Evolutionary conservation across 2,797 vertebrate genomes (phyloP).

Genomic region (Rhinatrema bivittatum): DNA sequence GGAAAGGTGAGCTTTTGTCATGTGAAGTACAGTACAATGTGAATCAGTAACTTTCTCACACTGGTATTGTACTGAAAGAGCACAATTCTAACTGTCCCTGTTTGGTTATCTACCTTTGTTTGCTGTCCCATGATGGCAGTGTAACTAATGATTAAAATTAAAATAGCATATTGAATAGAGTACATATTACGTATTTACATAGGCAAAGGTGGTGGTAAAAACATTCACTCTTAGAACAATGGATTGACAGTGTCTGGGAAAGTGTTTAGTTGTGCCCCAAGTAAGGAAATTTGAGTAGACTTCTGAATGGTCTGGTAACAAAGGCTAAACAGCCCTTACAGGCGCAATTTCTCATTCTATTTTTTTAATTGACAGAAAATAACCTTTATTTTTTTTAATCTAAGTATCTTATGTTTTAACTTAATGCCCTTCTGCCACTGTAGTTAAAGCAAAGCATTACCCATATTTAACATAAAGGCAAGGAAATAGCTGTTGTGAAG

Average conservation of each 20-base stretch:
- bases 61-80: constrained; percentile 44
- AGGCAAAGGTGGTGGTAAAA: constrained; percentile 24
- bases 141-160: constrained; percentile 55
- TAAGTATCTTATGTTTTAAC: too few species aligned
- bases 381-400: too few species aligned
- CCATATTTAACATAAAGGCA: too few species aligned
- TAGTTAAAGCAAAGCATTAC: too few species aligned
- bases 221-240: constrained; percentile 21
- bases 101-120: constrained; percentile 60
- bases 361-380: too few species aligned
- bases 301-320: constrained; percentile 1
- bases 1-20: constrained; percentile 57
- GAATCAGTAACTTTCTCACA: constrained; percentile 67
- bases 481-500: too few species aligned
- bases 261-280: not conserved
- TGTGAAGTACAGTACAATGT: constrained; percentile 15
- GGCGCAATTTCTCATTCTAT: too few species aligned
- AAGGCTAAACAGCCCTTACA: too few species aligned
- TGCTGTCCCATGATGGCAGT: constrained; percentile 56
- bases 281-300: constrained; percentile 3
- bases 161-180: constrained; percentile 53
- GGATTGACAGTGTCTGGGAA: not conserved
- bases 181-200: constrained; percentile 38
- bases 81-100: constrained; percentile 42
- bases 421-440: too few species aligned